Percentiles rank a stretch among this genome's conserved stretches.
These are phyloP conservation scores for Mongoloraphidia duomilia DNA, from an alignment of 2,888 invertebrate species.

Conservation along the genomic window DNA sequence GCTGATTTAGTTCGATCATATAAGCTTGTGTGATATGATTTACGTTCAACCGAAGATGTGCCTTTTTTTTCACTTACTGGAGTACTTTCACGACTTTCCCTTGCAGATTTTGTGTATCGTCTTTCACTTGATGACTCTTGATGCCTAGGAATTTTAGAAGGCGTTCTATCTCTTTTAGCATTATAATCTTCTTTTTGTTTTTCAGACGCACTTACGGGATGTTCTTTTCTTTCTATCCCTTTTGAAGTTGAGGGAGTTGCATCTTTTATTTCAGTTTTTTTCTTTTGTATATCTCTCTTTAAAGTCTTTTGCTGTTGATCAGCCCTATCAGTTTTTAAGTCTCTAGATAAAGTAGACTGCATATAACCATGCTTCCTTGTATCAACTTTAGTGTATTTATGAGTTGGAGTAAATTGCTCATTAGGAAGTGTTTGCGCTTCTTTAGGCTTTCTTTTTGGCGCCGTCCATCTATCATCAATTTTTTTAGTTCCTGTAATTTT, in stretches of 20 bases:
- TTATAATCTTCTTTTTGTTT: conserved; percentile 25
- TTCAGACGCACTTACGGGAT: conserved; percentile 14
- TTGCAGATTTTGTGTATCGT: conserved; percentile 7
- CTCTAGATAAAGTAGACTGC: conserved; percentile 42
- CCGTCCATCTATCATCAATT: conserved; percentile 10
- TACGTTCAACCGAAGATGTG: too few relatives aligned
- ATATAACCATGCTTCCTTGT: conserved; percentile 35
- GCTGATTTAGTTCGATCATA: conserved; percentile 10
- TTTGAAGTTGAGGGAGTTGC: neutral
- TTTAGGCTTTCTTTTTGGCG: conserved; percentile 4
- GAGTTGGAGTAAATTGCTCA: conserved; percentile 11
- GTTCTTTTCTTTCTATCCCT: neutral
- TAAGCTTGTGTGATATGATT: neutral
- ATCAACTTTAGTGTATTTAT: conserved; percentile 20
- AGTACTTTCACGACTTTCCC: conserved; percentile 16
- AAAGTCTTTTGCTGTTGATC: conserved; percentile 10
- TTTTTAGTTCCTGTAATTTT: conserved; percentile 7
- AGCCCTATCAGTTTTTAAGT: conserved; percentile 33
- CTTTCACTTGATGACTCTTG: too few relatives aligned
- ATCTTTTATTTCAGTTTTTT: conserved; percentile 10
- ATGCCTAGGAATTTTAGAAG: too few relatives aligned
- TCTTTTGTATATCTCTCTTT: conserved; percentile 12
- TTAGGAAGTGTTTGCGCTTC: conserved; percentile 2
- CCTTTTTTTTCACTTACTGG: conserved; percentile 12
- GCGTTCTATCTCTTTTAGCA: conserved; percentile 20